Evolutionary conservation across 2,888 invertebrate genomes (phyloP).

Genomic region (Drosophila paranaensis): DNA sequence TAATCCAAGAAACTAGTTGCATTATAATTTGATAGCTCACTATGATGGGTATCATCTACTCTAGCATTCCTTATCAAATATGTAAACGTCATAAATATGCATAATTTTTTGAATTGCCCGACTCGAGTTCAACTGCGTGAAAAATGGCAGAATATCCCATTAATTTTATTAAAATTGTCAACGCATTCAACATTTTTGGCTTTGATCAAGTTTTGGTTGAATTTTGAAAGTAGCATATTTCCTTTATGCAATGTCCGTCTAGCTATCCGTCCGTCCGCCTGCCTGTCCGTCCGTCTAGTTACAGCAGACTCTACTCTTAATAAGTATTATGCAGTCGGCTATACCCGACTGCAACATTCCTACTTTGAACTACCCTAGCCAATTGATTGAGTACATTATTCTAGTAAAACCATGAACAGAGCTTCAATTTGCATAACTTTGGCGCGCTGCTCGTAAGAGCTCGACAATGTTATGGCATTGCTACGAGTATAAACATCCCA

Average conservation of each 20-base stretch:
- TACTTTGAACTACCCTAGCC: not conserved
- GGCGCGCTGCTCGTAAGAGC: not conserved
- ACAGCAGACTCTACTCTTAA: too few species aligned
- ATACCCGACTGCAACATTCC: too few species aligned
- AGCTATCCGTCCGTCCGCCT: too few species aligned
- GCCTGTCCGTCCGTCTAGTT: too few species aligned
- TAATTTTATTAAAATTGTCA: not conserved
- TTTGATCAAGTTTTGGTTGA: not conserved
- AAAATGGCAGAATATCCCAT: conserved; percentile 7
- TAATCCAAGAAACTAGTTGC: conserved; percentile 2
- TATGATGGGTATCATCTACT: not conserved
- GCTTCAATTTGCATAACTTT: not conserved
- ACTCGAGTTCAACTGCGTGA: too few species aligned
- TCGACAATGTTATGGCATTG: not conserved
- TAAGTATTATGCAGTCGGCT: too few species aligned
- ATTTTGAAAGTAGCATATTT: too few species aligned
- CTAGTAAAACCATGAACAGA: not conserved
- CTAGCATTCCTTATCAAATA: not conserved
- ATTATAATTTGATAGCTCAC: too few species aligned
- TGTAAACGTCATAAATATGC: not conserved
- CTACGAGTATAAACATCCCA: not conserved
- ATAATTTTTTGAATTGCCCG: too few species aligned
- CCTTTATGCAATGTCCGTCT: too few species aligned
- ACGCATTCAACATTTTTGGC: too few species aligned
- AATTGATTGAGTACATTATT: not conserved